phyloP scores from a whole-genome alignment of 2,888 invertebrate genomes.

The Bombyx huttoni region DNA sequence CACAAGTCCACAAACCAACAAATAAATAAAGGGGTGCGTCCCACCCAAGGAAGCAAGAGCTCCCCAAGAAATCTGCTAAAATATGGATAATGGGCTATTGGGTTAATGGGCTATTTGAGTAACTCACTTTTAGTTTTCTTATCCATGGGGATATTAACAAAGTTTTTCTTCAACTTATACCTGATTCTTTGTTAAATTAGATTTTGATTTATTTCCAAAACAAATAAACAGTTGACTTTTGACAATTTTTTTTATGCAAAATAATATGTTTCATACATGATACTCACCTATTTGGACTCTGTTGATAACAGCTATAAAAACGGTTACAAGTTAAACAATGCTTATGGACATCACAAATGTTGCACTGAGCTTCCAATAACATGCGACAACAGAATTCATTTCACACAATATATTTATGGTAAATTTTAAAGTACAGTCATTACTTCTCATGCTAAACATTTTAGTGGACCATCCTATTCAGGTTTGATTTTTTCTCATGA shows the following conservation, averaged over 20 bases:
- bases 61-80: too few species aligned
- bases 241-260: background rate
- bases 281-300: background rate
- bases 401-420: constrained; percentile 2
- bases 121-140: too few species aligned
- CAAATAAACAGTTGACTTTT: too few species aligned
- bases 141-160: too few species aligned
- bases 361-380: constrained; percentile 21
- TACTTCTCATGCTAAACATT: background rate
- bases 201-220: too few species aligned
- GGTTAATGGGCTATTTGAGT: too few species aligned
- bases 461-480: background rate
- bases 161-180: too few species aligned
- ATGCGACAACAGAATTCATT: constrained; percentile 14
- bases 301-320: background rate
- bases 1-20: too few species aligned
- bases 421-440: background rate
- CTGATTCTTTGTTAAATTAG: too few species aligned
- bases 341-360: constrained; percentile 42
- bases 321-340: constrained; percentile 28
- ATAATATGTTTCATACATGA: background rate
- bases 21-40: too few species aligned
- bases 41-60: too few species aligned
- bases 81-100: too few species aligned
- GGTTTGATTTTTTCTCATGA: background rate